Conservation (phyloP, 2,113 vertebrate genomes). For the Anhinga anhinga region DNA sequence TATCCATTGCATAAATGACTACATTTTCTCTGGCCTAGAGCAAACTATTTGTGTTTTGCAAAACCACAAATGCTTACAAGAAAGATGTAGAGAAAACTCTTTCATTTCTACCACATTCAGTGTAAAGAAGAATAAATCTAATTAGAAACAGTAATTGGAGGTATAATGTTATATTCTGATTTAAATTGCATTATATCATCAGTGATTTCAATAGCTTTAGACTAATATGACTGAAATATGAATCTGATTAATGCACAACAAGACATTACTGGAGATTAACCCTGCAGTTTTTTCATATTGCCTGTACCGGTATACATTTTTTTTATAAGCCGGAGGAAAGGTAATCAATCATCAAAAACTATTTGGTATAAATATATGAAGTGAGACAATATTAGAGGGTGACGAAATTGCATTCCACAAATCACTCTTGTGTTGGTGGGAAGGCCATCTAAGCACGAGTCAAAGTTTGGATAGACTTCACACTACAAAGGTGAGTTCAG, state of each 20-base stretch:
- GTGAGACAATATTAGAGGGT: neutral
- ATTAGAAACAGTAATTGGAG: neutral
- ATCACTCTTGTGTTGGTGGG: neutral
- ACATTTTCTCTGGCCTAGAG: slow-evolving; percentile 25
- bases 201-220: neutral
- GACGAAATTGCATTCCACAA: neutral
- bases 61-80: neutral
- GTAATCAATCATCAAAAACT: neutral
- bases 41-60: neutral
- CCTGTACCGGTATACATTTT: neutral
- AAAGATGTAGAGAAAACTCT: neutral
- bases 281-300: neutral
- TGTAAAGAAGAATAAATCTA: neutral
- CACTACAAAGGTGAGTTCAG: neutral
- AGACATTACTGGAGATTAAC: neutral
- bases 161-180: neutral
- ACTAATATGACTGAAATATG: neutral
- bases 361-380: neutral
- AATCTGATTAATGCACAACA: neutral
- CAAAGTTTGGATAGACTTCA: neutral
- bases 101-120: neutral
- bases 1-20: slow-evolving; percentile 15
- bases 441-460: neutral
- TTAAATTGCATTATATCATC: neutral
- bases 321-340: neutral